These are phyloP conservation scores for Linurgus olivaceus DNA, from an alignment of 2,797 vertebrate genomes.

Conservation along the genomic window DNA sequence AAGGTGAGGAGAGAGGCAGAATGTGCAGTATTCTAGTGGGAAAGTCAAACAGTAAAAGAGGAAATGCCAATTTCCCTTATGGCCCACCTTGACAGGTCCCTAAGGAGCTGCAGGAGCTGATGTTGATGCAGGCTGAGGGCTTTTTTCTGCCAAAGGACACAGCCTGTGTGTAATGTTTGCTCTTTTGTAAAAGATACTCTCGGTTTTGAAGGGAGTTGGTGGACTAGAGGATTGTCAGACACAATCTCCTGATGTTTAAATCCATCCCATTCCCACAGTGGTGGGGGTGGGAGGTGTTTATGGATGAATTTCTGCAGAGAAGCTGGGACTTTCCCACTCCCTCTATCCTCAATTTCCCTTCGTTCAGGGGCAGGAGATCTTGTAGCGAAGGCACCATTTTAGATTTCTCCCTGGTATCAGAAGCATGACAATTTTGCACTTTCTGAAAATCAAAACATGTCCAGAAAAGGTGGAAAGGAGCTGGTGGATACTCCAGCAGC, in stretches of 20 bases:
- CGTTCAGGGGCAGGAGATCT: not conserved
- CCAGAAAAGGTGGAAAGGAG: not conserved
- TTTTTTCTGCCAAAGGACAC: not conserved
- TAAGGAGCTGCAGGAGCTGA: not conserved
- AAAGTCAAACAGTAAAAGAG: not conserved
- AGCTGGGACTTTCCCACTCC: not conserved
- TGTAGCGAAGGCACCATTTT: not conserved
- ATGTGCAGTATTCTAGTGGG: accelerated
- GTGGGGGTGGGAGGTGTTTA: not conserved
- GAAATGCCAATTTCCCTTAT: not conserved
- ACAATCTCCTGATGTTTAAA: not conserved
- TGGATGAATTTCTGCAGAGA: not conserved
- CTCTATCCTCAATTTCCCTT: not conserved
- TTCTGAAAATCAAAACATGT: not conserved
- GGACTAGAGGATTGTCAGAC: not conserved
- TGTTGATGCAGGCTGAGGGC: not conserved
- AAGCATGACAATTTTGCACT: not conserved
- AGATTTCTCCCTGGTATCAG: not conserved
- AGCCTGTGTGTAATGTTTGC: not conserved
- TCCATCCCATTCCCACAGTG: not conserved
- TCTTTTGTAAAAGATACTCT: not conserved
- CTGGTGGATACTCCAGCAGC: not conserved
- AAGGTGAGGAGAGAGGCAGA: not conserved
- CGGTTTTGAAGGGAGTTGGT: not conserved
- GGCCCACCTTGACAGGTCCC: not conserved